Conservation (phyloP, 2,888 invertebrate genomes). For the Mythimna vitellina region DNA sequence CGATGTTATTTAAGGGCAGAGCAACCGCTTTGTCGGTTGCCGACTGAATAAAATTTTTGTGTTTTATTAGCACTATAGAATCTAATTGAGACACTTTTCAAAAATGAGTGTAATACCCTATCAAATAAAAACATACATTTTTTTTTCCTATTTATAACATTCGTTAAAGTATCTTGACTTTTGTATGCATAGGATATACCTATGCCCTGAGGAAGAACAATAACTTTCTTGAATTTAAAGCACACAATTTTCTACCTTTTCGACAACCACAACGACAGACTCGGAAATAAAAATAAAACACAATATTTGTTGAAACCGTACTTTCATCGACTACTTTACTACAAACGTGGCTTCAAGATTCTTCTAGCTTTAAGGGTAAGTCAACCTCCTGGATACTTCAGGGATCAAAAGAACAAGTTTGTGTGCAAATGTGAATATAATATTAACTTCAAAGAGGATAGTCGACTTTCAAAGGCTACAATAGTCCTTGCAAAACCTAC, state of each 20-base stretch:
- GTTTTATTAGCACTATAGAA: no score
- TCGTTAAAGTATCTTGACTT: background rate
- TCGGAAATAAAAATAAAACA: background rate
- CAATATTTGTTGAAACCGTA: background rate
- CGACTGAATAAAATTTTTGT: no score
- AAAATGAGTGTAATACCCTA: no score
- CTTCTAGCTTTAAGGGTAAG: conserved; percentile 12
- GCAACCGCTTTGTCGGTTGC: no score
- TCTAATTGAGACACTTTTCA: no score
- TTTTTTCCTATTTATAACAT: background rate
- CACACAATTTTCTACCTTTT: background rate
- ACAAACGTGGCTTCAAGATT: conserved; percentile 11
- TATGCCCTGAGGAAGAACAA: background rate
- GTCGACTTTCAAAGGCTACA: conserved; percentile 1
- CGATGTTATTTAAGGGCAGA: no score
- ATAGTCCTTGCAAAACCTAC: conserved; percentile 6
- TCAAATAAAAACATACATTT: no score
- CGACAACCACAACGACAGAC: background rate
- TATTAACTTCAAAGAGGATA: conserved; percentile 25
- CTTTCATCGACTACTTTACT: background rate
- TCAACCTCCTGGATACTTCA: conserved; percentile 1
- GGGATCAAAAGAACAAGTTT: conserved; percentile 3
- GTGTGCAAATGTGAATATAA: conserved; percentile 33
- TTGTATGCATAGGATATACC: background rate
- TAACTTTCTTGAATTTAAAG: conserved; percentile 5